Evolutionary conservation across 2,113 vertebrate genomes (phyloP).

Genomic region (Potamarius usumacintae): DNA sequence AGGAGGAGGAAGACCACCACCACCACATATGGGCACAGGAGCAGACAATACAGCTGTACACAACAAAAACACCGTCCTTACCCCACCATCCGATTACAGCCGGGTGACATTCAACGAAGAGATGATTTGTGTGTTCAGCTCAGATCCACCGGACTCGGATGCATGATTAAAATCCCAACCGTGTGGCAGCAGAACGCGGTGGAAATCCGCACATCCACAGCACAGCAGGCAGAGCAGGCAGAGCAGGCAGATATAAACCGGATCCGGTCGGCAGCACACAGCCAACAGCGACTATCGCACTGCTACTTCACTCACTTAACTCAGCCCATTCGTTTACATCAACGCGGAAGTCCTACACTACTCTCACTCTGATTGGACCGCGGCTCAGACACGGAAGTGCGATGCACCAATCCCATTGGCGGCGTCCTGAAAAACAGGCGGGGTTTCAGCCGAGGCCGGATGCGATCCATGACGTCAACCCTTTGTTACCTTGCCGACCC

Average conservation of each 20-base stretch:
- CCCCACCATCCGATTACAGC: conserved; percentile 45
- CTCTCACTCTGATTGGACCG: conserved; percentile 46
- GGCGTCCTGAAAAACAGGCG: conserved; percentile 14
- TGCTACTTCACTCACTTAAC: conserved; percentile 44
- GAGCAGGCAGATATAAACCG: conserved; percentile 36
- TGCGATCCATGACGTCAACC: conserved; percentile 76
- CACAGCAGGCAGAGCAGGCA: not conserved
- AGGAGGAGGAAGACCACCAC: too few species aligned
- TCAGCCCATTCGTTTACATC: conserved; percentile 39
- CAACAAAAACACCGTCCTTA: conserved; percentile 47
- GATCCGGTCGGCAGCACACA: conserved; percentile 40
- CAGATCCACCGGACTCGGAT: conserved; percentile 41
- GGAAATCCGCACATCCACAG: conserved; percentile 45
- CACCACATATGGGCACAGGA: conserved; percentile 35
- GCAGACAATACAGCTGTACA: conserved; percentile 23
- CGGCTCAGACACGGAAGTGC: conserved; percentile 30
- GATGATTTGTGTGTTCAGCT: conserved; percentile 27
- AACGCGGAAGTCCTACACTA: conserved; percentile 52
- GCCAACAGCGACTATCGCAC: conserved; percentile 44
- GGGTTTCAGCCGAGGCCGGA: conserved; percentile 65
- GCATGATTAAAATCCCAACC: conserved; percentile 55
- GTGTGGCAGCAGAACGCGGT: conserved; percentile 32
- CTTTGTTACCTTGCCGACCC: conserved; percentile 77
- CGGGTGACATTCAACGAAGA: conserved; percentile 44
- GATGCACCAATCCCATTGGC: conserved; percentile 39